phyloP scores from a whole-genome alignment of 2,797 vertebrate genomes.

The Petrocephalus sullivani region DNA sequence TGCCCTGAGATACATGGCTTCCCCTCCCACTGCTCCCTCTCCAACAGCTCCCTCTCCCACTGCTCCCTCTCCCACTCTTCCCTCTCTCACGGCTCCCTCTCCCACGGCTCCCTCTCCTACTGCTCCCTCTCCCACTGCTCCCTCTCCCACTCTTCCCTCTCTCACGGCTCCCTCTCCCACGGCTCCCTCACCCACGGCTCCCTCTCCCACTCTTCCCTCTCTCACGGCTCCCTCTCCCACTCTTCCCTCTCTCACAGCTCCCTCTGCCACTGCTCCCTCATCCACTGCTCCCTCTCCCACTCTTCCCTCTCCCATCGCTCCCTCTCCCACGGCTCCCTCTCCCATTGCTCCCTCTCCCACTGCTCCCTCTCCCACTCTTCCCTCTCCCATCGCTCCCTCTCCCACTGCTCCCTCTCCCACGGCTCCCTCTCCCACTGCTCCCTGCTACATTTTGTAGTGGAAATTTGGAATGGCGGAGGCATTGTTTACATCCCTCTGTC shows the following conservation, averaged over 20 bases:
- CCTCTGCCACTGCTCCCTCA: constrained; percentile 2
- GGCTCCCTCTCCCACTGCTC: constrained; percentile 10
- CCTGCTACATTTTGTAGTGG: background rate
- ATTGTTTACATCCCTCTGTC: background rate
- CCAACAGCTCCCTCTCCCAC: background rate
- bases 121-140: background rate
- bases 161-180: no score
- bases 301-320: no score
- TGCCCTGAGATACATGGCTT: constrained; percentile 19
- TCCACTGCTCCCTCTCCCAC: no score
- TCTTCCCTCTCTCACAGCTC: background rate
- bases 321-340: background rate
- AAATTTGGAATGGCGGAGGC: background rate
- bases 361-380: no score
- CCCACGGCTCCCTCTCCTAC: constrained; percentile 3
- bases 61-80: no score
- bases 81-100: no score
- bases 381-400: no score
- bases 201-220: background rate
- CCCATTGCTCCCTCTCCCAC: background rate
- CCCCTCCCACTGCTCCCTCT: background rate
- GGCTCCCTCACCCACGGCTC: constrained; percentile 9
- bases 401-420: no score
- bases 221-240: no score
- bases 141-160: no score